Evolutionary conservation across 37 sponge, comb jelly and placozoan species (phyloP).

Genomic region (Hormiphora californensis): DNA sequence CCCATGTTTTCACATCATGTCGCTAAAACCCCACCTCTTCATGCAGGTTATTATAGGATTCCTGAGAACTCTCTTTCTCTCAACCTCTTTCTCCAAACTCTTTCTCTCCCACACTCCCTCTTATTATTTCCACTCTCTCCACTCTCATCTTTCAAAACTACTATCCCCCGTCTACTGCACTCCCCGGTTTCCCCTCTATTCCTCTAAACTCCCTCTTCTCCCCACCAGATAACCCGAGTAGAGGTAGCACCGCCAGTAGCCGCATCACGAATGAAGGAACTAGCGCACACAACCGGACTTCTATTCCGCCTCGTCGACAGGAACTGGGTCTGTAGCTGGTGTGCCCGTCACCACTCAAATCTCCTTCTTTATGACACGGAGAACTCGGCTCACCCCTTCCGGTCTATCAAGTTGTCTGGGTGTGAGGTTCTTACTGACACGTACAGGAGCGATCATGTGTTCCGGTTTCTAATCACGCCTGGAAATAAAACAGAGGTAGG

Average conservation of each 20-base stretch:
- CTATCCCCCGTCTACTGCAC: no score
- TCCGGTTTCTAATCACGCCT: constrained; percentile 15
- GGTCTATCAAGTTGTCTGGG: constrained; percentile 37
- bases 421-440: neutral
- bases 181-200: neutral
- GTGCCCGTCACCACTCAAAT: constrained; percentile 46
- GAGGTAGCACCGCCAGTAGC: constrained; percentile 10
- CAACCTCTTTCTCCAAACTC: no score
- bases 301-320: constrained; percentile 22
- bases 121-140: no score
- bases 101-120: no score
- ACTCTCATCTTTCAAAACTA: no score
- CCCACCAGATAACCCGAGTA: neutral
- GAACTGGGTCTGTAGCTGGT: constrained; percentile 38
- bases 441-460: neutral
- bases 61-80: no score
- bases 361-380: constrained; percentile 48
- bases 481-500: neutral
- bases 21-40: no score
- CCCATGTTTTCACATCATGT: no score
- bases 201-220: neutral
- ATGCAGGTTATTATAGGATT: no score
- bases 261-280: constrained; percentile 21
- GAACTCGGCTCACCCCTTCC: constrained; percentile 37
- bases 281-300: constrained; percentile 43